Evolutionary conservation across 2,113 vertebrate species (phyloP).

Genomic region (Nycticorax nycticorax): DNA sequence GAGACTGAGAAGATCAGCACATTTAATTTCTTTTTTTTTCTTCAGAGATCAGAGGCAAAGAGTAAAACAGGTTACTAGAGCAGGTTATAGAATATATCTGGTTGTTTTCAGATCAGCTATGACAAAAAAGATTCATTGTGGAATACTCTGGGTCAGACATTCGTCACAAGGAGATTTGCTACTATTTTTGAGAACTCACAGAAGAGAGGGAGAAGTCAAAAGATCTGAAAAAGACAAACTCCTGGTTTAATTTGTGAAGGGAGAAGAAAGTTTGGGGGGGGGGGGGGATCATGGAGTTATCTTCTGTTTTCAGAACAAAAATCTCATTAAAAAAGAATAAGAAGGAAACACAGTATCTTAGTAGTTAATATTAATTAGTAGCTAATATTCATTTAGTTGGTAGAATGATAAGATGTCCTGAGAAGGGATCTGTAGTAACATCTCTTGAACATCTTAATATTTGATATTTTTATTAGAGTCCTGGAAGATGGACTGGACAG

Average conservation of each 20-base stretch:
- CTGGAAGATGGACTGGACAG: background rate
- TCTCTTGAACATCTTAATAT: background rate
- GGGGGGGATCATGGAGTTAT: background rate
- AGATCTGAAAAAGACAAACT: background rate
- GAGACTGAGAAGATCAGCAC: background rate
- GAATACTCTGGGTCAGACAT: background rate
- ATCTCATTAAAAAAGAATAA: background rate
- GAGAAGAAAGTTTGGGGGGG: background rate
- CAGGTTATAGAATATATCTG: background rate
- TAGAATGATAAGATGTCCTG: background rate
- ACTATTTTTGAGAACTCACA: background rate
- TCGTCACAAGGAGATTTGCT: background rate
- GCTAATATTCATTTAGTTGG: background rate
- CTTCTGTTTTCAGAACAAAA: background rate
- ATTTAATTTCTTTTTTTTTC: background rate
- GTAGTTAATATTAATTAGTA: background rate
- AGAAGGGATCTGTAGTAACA: background rate
- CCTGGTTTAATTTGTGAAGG: background rate
- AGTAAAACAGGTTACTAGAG: background rate
- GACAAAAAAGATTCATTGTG: background rate
- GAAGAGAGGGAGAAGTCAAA: background rate
- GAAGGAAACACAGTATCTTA: background rate
- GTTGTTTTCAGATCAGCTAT: background rate
- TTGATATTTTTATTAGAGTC: background rate
- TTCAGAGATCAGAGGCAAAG: background rate